A percentile compares a stretch with the other conserved stretches of the same genome.
Evolutionary conservation across 2,797 vertebrate genomes (phyloP).

Genomic region (Lacerta viridis): DNA sequence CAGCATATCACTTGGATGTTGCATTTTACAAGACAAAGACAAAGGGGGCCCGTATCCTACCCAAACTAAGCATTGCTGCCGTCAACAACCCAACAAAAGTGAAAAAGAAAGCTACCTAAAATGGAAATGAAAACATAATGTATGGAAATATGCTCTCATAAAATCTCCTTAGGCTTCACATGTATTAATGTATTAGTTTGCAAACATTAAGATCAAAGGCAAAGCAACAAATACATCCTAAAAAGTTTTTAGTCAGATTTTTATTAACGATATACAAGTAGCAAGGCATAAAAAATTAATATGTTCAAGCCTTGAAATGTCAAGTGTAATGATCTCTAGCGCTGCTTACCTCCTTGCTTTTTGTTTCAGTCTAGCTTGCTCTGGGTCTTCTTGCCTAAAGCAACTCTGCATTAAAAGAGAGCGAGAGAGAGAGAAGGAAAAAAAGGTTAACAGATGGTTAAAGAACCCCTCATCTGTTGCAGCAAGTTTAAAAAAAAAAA

Average conservation of each 20-base stretch:
- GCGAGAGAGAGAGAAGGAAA: constrained; percentile 62
- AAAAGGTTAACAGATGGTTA: constrained; percentile 95
- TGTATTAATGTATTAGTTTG: constrained; percentile 89
- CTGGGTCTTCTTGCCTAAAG: constrained; percentile 95
- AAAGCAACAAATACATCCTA: constrained; percentile 89
- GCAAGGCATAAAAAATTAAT: constrained; percentile 97
- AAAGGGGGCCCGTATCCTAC: constrained; percentile 70
- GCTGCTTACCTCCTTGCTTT: constrained; percentile 94
- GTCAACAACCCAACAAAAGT: constrained; percentile 80
- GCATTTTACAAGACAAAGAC: constrained; percentile 67
- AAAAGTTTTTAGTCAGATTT: constrained; percentile 96
- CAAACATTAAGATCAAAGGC: constrained; percentile 91
- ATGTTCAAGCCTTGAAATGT: constrained; percentile 93
- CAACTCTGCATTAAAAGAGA: constrained; percentile 82
- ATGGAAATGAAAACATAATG: constrained; percentile 86
- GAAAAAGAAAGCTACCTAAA: constrained; percentile 79
- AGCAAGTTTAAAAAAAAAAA: constrained; percentile 82
- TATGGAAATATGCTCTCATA: constrained; percentile 86
- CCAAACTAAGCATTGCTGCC: constrained; percentile 73
- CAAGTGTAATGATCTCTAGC: constrained; percentile 94
- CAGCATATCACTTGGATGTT: constrained; percentile 53
- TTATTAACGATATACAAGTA: constrained; percentile 98
- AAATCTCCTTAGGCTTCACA: constrained; percentile 85
- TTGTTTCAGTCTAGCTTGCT: constrained; percentile 93
- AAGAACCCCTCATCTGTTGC: constrained; percentile 89